phyloP scores from a whole-genome alignment of 2,888 invertebrate species.

The Baronia brevicornis region DNA sequence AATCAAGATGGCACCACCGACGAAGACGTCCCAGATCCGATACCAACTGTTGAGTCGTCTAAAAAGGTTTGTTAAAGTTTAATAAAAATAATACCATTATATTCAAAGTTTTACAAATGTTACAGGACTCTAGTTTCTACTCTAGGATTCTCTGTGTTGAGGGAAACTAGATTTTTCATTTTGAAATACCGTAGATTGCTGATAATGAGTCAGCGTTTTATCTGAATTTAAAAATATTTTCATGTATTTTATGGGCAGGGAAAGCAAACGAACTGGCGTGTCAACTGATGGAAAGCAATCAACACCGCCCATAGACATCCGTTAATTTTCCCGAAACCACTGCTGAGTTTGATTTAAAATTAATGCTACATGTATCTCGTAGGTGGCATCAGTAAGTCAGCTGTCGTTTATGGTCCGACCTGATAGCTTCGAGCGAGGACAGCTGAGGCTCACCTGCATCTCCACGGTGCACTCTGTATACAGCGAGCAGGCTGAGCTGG shows the following conservation, averaged over 20 bases:
- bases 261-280: too few species aligned
- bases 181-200: too few species aligned
- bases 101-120: slow-evolving; percentile 10
- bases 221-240: too few species aligned
- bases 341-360: too few species aligned
- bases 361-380: slow-evolving; percentile 5
- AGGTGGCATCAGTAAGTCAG: slow-evolving; percentile 66
- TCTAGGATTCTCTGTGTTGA: too few species aligned
- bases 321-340: too few species aligned
- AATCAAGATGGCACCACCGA: slow-evolving; percentile 44
- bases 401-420: slow-evolving; percentile 74
- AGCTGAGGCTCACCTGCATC: slow-evolving; percentile 78
- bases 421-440: slow-evolving; percentile 79
- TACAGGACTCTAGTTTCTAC: too few species aligned
- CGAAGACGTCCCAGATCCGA: slow-evolving; percentile 58
- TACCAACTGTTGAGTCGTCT: slow-evolving; percentile 53
- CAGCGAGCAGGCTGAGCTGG: slow-evolving; percentile 76
- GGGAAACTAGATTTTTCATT: too few species aligned
- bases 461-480: slow-evolving; percentile 81
- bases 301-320: too few species aligned
- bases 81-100: slow-evolving; percentile 7
- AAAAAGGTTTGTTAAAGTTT: slow-evolving; percentile 47
- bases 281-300: too few species aligned
- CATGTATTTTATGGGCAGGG: too few species aligned
- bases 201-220: too few species aligned